Evolutionary conservation across 2,797 vertebrate genomes (phyloP).

Genomic region (Pseudochirops corinnae): DNA sequence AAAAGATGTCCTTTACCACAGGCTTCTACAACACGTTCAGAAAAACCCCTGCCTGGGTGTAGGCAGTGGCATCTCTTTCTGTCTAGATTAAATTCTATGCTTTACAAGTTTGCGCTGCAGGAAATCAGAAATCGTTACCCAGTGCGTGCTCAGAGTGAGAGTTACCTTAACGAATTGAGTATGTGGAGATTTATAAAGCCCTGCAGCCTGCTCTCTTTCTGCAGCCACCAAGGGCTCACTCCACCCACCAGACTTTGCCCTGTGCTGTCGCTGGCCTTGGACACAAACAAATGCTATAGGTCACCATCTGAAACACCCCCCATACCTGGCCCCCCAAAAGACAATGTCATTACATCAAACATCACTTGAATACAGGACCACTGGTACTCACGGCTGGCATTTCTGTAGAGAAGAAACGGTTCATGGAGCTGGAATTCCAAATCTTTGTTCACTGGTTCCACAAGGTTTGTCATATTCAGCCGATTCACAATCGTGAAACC

Average conservation of each 20-base stretch:
- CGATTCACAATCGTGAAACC: slow-evolving; percentile 99
- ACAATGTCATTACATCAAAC: neutral
- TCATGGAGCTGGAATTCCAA: slow-evolving; percentile 98
- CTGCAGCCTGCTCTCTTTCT: neutral
- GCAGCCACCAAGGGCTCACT: neutral
- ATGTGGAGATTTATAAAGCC: neutral
- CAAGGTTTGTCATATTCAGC: slow-evolving; percentile 95
- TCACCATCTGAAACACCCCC: neutral
- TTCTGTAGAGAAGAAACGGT: slow-evolving; percentile 97
- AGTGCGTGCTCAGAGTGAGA: neutral
- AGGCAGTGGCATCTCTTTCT: neutral
- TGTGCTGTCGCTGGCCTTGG: neutral
- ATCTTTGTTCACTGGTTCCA: slow-evolving; percentile 99
- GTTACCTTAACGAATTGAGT: neutral
- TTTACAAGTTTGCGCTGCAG: slow-evolving; percentile 1
- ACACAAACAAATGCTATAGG: neutral
- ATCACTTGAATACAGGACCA: neutral
- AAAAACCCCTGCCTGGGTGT: neutral
- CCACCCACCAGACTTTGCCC: neutral
- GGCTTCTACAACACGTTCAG: neutral
- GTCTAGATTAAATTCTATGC: slow-evolving; percentile 35
- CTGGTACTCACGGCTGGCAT: slow-evolving; percentile 93
- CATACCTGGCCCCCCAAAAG: neutral
- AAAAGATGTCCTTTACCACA: neutral
- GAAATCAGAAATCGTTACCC: neutral